These are phyloP conservation scores for Neoascia interrupta DNA, from an alignment of 2,888 invertebrate species.

Conservation along the genomic window DNA sequence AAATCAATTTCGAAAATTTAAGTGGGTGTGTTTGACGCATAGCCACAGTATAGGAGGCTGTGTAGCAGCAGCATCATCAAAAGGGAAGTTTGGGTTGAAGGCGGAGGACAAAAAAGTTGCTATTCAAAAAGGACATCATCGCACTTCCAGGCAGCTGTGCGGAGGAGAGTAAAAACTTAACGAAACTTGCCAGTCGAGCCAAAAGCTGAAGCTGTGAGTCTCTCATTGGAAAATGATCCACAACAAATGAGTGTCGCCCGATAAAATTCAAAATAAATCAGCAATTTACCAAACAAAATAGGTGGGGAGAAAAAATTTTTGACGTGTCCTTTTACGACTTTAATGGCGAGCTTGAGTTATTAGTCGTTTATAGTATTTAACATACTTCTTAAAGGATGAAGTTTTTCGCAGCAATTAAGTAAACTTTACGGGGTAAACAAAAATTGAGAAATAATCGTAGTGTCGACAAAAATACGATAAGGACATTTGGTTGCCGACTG, in stretches of 20 bases:
- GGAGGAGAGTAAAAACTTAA: constrained; percentile 71
- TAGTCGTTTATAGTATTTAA: too few relatives aligned
- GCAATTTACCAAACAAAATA: constrained; percentile 50
- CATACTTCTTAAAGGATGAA: too few relatives aligned
- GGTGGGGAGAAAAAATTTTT: constrained; percentile 32
- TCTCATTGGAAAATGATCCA: constrained; percentile 68
- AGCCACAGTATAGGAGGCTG: constrained; percentile 63
- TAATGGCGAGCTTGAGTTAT: too few relatives aligned
- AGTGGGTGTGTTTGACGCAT: constrained; percentile 75
- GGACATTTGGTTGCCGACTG: too few relatives aligned
- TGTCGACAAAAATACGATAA: too few relatives aligned
- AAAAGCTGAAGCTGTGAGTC: constrained; percentile 16
- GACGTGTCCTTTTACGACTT: constrained; percentile 24
- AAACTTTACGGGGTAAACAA: too few relatives aligned
- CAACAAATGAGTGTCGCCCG: constrained; percentile 61
- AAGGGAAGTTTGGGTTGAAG: constrained; percentile 31
- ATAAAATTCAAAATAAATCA: constrained; percentile 63
- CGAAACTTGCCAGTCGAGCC: constrained; percentile 38
- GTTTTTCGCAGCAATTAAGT: too few relatives aligned
- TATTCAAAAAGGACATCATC: constrained; percentile 73
- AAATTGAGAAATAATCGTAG: too few relatives aligned
- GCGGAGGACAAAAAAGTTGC: constrained; percentile 53
- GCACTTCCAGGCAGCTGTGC: constrained; percentile 70
- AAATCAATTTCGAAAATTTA: constrained; percentile 56
- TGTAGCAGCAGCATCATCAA: constrained; percentile 50